Conservation (phyloP, 2,888 invertebrate species). For the Zootermopsis nevadensis region DNA sequence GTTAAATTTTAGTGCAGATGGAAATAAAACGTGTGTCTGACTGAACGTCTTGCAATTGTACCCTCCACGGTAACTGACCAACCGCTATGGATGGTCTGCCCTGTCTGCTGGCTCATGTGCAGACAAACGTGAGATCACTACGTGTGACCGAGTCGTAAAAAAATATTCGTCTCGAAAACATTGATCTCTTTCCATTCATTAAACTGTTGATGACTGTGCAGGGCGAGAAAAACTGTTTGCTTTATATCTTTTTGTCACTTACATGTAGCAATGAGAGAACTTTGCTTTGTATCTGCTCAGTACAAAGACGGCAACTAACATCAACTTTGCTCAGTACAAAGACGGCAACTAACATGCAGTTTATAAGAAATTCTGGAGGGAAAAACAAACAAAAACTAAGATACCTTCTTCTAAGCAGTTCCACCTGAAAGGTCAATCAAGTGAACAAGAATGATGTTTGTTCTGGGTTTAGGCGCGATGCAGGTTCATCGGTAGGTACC, state of each 20-base stretch:
- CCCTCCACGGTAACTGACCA: not conserved
- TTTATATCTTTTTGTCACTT: not conserved
- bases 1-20: too few species aligned
- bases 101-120: conserved; percentile 2
- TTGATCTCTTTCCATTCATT: conserved; percentile 20
- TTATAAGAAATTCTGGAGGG: too few species aligned
- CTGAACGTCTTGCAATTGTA: too few species aligned
- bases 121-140: conserved; percentile 10
- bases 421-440: too few species aligned
- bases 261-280: not conserved
- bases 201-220: too few species aligned
- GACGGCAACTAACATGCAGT: too few species aligned
- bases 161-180: not conserved
- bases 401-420: too few species aligned
- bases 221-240: not conserved
- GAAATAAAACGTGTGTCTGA: not conserved
- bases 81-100: conserved; percentile 11
- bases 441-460: too few species aligned
- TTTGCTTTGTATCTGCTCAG: not conserved
- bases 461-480: too few species aligned
- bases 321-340: not conserved
- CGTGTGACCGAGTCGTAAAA: conserved; percentile 14
- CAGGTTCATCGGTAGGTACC: too few species aligned
- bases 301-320: not conserved
- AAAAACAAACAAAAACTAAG: too few species aligned